Evolutionary conservation across 1,140 invertebrate species (phyloP).

Genomic region (Polypedilum vanderplanki): DNA sequence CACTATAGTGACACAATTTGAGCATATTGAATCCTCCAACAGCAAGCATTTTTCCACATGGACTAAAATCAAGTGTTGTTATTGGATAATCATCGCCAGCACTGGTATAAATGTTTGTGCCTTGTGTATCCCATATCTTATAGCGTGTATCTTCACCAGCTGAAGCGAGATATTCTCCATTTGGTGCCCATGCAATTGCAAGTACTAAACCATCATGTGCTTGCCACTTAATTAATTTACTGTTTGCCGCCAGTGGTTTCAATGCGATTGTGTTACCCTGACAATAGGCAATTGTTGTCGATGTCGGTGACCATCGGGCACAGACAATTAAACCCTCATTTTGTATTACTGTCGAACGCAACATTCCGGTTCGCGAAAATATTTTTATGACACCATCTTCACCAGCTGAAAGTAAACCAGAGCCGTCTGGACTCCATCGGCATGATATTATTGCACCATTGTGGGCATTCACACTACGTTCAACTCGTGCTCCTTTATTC

Average conservation of each 20-base stretch:
- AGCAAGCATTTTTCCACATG: slow-evolving; percentile 83
- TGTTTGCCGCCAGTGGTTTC: slow-evolving; percentile 83
- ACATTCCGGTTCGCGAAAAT: slow-evolving; percentile 93
- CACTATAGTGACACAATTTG: slow-evolving; percentile 85
- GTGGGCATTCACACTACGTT: slow-evolving; percentile 89
- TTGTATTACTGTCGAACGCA: slow-evolving; percentile 82
- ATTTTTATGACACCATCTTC: slow-evolving; percentile 96
- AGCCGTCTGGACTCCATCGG: slow-evolving; percentile 89
- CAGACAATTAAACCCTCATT: slow-evolving; percentile 72
- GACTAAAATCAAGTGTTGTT: slow-evolving; percentile 82
- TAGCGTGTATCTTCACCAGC: slow-evolving; percentile 94
- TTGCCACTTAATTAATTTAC: slow-evolving; percentile 87
- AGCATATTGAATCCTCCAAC: slow-evolving; percentile 91
- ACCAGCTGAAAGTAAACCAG: slow-evolving; percentile 83
- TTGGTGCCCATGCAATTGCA: slow-evolving; percentile 80
- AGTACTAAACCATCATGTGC: slow-evolving; percentile 91
- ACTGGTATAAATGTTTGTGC: slow-evolving; percentile 78
- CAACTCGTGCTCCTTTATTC: slow-evolving; percentile 80
- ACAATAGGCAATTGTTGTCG: slow-evolving; percentile 74
- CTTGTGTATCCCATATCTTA: slow-evolving; percentile 91
- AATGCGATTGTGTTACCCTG: slow-evolving; percentile 76
- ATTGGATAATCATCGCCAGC: slow-evolving; percentile 81
- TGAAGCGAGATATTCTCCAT: slow-evolving; percentile 81
- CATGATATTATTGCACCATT: slow-evolving; percentile 79
- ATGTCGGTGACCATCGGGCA: slow-evolving; percentile 82